Evolutionary conservation across 1,140 invertebrate genomes (phyloP).

Genomic region (Drosophila pruinosa): DNA sequence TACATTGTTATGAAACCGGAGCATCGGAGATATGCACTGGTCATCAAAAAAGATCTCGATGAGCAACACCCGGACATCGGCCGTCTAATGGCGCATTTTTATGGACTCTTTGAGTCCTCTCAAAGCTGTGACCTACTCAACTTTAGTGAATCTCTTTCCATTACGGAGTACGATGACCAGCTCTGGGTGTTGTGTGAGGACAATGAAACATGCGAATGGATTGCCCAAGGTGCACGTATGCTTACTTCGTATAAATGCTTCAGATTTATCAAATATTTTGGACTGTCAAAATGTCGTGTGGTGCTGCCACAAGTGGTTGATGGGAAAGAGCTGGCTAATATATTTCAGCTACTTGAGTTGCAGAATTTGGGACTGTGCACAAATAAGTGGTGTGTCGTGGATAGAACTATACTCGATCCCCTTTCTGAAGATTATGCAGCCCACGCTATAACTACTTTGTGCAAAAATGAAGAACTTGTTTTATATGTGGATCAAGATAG

Average conservation of each 20-base stretch:
- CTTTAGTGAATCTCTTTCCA: slow-evolving; percentile 26
- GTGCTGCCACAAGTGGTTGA: slow-evolving; percentile 27
- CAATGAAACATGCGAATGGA: slow-evolving; percentile 38
- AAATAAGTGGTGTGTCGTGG: slow-evolving; percentile 27
- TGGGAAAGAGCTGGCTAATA: slow-evolving; percentile 10
- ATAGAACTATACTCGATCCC: not conserved
- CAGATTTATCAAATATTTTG: slow-evolving; percentile 34
- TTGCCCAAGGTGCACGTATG: not conserved
- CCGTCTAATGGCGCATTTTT: slow-evolving; percentile 31
- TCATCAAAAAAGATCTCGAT: slow-evolving; percentile 15
- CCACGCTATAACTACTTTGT: slow-evolving; percentile 22
- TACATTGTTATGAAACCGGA: slow-evolving; percentile 27
- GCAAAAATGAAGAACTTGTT: slow-evolving; percentile 19
- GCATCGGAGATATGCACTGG: slow-evolving; percentile 25
- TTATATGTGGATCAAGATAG: slow-evolving; percentile 38
- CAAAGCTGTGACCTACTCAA: not conserved
- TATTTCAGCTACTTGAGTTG: slow-evolving; percentile 38
- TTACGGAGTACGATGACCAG: slow-evolving; percentile 1
- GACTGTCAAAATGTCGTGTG: slow-evolving; percentile 4
- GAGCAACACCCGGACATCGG: not conserved
- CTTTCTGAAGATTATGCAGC: not conserved
- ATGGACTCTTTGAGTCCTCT: not conserved
- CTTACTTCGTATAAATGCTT: slow-evolving; percentile 14
- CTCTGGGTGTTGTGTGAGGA: slow-evolving; percentile 40
- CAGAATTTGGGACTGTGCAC: slow-evolving; percentile 36